Evolutionary conservation across 2,113 vertebrate species (phyloP).

Genomic region (Pangasianodon hypophthalmus): DNA sequence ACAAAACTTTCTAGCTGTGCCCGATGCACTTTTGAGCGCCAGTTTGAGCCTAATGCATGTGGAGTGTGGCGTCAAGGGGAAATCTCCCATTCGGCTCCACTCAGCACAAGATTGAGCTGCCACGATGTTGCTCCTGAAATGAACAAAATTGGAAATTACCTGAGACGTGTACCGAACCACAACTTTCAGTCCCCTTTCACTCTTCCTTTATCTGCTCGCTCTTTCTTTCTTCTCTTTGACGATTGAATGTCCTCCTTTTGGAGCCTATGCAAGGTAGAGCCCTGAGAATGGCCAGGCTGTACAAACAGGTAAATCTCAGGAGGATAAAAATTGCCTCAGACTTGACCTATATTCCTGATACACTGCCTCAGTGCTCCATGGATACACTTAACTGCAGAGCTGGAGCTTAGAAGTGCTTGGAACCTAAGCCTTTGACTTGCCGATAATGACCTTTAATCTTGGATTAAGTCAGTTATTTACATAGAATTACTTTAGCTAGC

Average conservation of each 20-base stretch:
- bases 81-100: not conserved
- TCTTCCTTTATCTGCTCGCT: not conserved
- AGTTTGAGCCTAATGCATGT: constrained; percentile 15
- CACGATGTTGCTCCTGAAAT: constrained; percentile 39
- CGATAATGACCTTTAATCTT: constrained; percentile 30
- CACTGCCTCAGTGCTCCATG: not conserved
- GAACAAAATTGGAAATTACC: constrained; percentile 47
- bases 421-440: constrained; percentile 8
- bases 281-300: constrained; percentile 44
- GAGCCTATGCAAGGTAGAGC: constrained; percentile 34
- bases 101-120: constrained; percentile 29
- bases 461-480: constrained; percentile 26
- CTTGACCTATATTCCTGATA: constrained; percentile 29
- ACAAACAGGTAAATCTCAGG: constrained; percentile 41
- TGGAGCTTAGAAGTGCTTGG: constrained; percentile 1
- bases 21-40: not conserved
- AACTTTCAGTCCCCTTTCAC: constrained; percentile 23
- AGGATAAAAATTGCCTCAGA: constrained; percentile 32
- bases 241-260: constrained; percentile 26
- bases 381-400: constrained; percentile 8
- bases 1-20: constrained; percentile 26
- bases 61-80: not conserved
- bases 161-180: constrained; percentile 16
- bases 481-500: constrained; percentile 18
- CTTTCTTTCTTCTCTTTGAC: constrained; percentile 22